A percentile compares a stretch with the other conserved stretches of the same genome.
Evolutionary conservation across 2,113 vertebrate genomes (phyloP).

Genomic region (Turnix velox): DNA sequence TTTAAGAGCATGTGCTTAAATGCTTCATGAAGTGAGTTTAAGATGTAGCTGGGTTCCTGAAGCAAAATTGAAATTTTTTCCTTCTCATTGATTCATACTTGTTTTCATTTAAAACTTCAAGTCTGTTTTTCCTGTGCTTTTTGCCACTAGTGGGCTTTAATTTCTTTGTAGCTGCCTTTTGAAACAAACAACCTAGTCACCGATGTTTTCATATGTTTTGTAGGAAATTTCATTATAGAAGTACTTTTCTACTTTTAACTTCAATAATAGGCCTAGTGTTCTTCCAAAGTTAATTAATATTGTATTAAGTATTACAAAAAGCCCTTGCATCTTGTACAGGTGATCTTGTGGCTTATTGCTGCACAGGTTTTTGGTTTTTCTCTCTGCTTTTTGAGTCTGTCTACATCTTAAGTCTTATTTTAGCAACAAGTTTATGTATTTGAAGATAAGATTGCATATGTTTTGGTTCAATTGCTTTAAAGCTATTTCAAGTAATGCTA

Average conservation of each 20-base stretch:
- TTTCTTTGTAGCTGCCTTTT: not conserved
- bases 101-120: not conserved
- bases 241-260: not conserved
- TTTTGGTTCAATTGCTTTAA: not conserved
- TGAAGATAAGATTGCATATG: not conserved
- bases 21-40: not conserved
- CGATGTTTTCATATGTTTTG: not conserved
- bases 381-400: not conserved
- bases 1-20: not conserved
- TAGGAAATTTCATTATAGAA: not conserved
- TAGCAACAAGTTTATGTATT: not conserved
- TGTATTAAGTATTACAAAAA: not conserved
- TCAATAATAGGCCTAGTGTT: not conserved
- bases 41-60: not conserved
- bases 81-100: not conserved
- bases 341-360: not conserved
- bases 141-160: not conserved
- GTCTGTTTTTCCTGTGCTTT: not conserved
- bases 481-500: not conserved
- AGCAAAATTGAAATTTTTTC: not conserved
- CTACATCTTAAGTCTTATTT: not conserved
- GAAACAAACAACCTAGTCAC: not conserved
- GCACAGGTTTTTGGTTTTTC: not conserved
- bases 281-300: not conserved
- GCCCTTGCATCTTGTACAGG: not conserved